Base-by-base conservation (phyloP, 2,113 vertebrate species). In the Seriola aureovittata region DNA sequence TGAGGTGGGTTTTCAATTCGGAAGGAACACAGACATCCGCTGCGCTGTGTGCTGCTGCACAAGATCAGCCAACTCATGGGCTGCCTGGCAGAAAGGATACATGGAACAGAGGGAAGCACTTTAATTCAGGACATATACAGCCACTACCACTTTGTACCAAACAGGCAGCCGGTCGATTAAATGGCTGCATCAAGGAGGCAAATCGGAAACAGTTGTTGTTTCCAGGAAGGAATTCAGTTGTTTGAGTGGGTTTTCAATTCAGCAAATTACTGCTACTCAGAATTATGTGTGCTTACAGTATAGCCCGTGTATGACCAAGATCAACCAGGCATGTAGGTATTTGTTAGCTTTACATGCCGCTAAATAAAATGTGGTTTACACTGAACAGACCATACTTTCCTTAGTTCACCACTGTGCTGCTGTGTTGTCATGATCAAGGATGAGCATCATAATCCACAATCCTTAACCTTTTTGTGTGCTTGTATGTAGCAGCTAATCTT, bases 231-330 rank as follows among this genome's bases (percentile, higher is more conserved):
- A 79, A 71, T 71, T 80, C 29, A 4, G 16, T 80, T 70, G 52
- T 75, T 76, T 80, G 42, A 52, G 71, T 71, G 72, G 44, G 34
- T 66, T 72, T 66, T 32, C 23, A 72, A 21, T 67, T 77, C 21
- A 71, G 46, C 44, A 84, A 44, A 77, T 78, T 50, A 54, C 75
- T 11, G 42, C 36, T 62, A 29, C 10, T 64, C 5, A n/a, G 14
- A 46, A 13, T 60, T 42, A 14, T 52, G 52, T 59, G 52, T 44
- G 42, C 12, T 59, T 6, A 36, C 44, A 75, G 29, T 62, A 21
- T 21, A 38, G 12, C 8, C 25, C 50, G 23, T 17, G 13, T 66
- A 21, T 75, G n/a, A 46, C 40, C 66, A 46, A 7, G 69, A 48
- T 8, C 34, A 46, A 59, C 38, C 19, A 54, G 25, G 32, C 52